Evolutionary conservation across 1,140 invertebrate genomes (phyloP), one percentile per base, ranked within the genome.

Genomic region (Drosophila virilis): DNA sequence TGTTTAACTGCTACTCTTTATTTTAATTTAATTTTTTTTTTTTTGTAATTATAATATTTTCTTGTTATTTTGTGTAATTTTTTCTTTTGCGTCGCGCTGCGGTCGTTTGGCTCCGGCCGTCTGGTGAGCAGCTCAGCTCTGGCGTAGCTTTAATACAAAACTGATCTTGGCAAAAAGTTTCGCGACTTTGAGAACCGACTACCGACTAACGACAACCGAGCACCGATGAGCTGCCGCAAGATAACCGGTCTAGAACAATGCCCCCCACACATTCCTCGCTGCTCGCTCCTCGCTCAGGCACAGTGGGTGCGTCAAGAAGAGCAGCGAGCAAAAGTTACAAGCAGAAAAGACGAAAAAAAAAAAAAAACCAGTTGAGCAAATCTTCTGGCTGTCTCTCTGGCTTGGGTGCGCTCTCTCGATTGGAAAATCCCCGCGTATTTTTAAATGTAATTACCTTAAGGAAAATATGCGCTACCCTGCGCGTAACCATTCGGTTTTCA

Each of bases 221-320:
- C 22, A 28, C 60, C 59, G 78, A 72, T 22, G 22, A 22, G 22
- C 22, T 22, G 22, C 22, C 22, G 22, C 22, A 22, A 22, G 22
- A 22, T 58, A 85, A 86, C 82, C 82, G 76, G 82, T 86, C 81
- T 51, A 72, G 75, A 78, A 75, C 66, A 54, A 62, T 72, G 35
- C 38, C 13, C 38, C 22, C 6, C 22, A 28, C 22, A 28, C 22
- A 4, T 5, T 8, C 9, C 22, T 38, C 60, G 51, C 61, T 22
- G 10, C 9, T 15, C 7, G 8, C 8, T 22, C 13, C n/a, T 15
- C 7, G 8, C 8, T 8, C 6, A 12, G 13, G 52, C 32, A 51
- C 74, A 61, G 62, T 73, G 74, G 74, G 74, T 73, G 69, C 61
- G 28, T 35, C 52, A 43, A 17, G 32, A 51, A 28, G 45, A 51